Base-by-base conservation (phyloP, 2,888 invertebrate species). In the Drosophila conformis region DNA sequence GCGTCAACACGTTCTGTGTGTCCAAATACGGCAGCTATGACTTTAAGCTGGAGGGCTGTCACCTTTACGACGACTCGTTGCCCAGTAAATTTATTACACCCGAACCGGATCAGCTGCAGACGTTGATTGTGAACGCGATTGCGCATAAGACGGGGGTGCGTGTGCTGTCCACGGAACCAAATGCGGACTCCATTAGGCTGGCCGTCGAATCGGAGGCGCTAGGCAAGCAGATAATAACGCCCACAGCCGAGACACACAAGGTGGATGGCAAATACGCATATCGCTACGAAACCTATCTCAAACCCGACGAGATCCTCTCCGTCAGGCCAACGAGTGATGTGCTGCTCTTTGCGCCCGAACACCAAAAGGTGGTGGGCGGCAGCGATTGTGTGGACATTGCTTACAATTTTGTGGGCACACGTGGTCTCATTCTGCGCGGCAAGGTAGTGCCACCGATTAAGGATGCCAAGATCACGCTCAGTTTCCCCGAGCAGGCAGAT, bases 41-140 rank as follows among this genome's bases (percentile, higher is more conserved):
- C 62, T 95, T 98, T 60, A 94, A 94, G 7, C 95, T 98, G 6
- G 95, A 95, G 75, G 96, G 98, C 56, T 99, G 99, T 90, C 98
- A 98, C 92, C 94, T 95, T 73, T 98, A 97, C 93, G 92, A 93
- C 57, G 82, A 90, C 4, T 78, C 77, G n/a, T 33, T 92, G 54
- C 92, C 93, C 11, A 91, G 87, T 57, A 93, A 92, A 68, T 93
- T 94, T 70, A 93, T 94, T 2, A 93, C 94, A 21, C 87, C 91
- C 1, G 93, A 93, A 60, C 86, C 86, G 4, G 90, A 89, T n/a
- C 87, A 87, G 49, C 54, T 88, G 42, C 87, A 87, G 57, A 93
- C 93, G 0, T 70, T 93, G 31, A 89, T 93, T 35, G 93, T 95
- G 61, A 94, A 93, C 29, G 95, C 95, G 2, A 91, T 94, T 5